These are phyloP conservation scores for Marmota flaviventris DNA, from an alignment of 2,113 vertebrate species.

Conservation along the genomic window DNA sequence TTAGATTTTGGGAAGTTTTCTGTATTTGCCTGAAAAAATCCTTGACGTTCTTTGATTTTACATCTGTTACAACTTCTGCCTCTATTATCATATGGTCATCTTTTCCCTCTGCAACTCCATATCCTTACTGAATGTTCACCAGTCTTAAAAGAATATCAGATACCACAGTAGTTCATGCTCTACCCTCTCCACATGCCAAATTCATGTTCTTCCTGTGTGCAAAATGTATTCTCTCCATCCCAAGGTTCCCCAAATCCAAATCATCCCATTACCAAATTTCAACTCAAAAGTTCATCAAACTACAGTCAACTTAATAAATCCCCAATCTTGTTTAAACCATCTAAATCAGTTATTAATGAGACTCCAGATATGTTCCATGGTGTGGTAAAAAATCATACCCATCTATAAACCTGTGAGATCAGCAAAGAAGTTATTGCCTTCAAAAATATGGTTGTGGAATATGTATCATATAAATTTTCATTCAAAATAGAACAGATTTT, in stretches of 20 bases:
- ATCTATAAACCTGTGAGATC: not conserved
- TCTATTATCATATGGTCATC: fast-evolving
- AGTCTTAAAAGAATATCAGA: not conserved
- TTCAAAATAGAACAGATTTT: not conserved
- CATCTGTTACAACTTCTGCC: not conserved
- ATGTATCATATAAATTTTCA: not conserved
- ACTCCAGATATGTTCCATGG: not conserved
- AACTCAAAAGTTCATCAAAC: not conserved
- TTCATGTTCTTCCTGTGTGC: not conserved
- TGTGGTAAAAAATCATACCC: not conserved
- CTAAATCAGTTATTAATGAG: not conserved
- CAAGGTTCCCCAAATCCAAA: not conserved
- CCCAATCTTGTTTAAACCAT: not conserved
- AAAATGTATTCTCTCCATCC: too few relatives aligned
- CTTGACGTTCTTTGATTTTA: not conserved
- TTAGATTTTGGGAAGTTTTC: not conserved
- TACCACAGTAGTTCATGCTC: not conserved
- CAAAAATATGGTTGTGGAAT: not conserved
- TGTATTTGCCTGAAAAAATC: not conserved
- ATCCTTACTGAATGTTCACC: not conserved
- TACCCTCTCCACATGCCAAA: too few relatives aligned
- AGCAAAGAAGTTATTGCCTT: not conserved
- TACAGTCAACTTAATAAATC: not conserved
- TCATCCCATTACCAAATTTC: not conserved
- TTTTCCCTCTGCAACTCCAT: not conserved